phyloP scores from a whole-genome alignment of 2,797 vertebrate genomes.

The Galaxias olidus region DNA sequence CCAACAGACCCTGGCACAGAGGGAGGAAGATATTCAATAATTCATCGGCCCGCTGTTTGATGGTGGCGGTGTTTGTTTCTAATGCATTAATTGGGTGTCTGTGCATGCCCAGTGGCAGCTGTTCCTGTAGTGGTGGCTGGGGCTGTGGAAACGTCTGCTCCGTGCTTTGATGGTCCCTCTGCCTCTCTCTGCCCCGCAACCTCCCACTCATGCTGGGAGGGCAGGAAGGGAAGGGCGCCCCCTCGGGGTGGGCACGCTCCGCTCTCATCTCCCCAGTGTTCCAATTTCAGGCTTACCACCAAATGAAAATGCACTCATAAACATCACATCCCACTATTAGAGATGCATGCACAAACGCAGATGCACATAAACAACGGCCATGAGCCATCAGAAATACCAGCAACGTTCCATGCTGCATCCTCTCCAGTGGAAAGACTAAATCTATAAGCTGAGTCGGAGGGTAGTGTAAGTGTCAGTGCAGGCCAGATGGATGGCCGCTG shows the following conservation, averaged over 20 bases:
- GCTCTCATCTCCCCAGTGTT: background rate
- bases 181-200: conserved; percentile 1
- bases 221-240: conserved; percentile 13
- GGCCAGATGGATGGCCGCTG: background rate
- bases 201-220: conserved; percentile 31
- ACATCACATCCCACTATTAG: background rate
- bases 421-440: too few species aligned
- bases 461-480: background rate
- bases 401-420: too few species aligned
- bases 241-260: background rate
- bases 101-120: conserved; percentile 57
- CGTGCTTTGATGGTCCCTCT: conserved; percentile 55
- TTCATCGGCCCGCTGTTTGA: conserved; percentile 63
- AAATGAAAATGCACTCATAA: background rate
- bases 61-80: conserved; percentile 50
- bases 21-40: conserved; percentile 57
- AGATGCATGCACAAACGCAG: too few species aligned
- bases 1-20: conserved; percentile 30
- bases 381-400: too few species aligned
- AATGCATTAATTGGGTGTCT: conserved; percentile 56
- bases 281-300: conserved; percentile 6
- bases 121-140: conserved; percentile 41
- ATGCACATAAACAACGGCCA: background rate
- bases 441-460: background rate
- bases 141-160: conserved; percentile 17